These are phyloP conservation scores for Cassiopea xamachana DNA, from an alignment of 30 jellyfish, hydroid and myxozoan species.

Conservation along the genomic window DNA sequence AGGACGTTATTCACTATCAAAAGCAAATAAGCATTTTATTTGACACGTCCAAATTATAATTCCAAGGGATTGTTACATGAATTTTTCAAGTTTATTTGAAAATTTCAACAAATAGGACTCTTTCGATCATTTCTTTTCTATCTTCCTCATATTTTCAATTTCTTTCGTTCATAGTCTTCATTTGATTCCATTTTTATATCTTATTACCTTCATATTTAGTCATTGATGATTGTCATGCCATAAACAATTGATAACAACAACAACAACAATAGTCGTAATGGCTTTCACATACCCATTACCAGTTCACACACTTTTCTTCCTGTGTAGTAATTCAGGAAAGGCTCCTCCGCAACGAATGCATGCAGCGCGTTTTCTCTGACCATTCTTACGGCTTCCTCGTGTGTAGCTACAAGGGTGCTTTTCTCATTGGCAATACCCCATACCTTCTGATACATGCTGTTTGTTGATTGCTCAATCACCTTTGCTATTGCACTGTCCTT, in stretches of 20 bases:
- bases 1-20: conserved; percentile 48
- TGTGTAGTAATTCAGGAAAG: conserved; percentile 41
- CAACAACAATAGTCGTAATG: neutral
- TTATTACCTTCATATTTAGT: too few relatives aligned
- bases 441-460: conserved; percentile 13
- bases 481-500: conserved; percentile 64
- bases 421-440: conserved; percentile 10
- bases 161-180: too few relatives aligned
- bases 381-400: conserved; percentile 30
- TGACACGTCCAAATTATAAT: too few relatives aligned
- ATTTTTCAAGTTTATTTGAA: too few relatives aligned
- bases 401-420: conserved; percentile 7
- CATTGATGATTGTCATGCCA: too few relatives aligned
- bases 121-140: too few relatives aligned
- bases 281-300: conserved; percentile 25
- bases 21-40: too few relatives aligned
- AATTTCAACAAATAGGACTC: too few relatives aligned
- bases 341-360: conserved; percentile 69
- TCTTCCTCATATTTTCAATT: too few relatives aligned
- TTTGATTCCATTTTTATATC: too few relatives aligned
- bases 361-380: neutral
- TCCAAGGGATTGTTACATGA: too few relatives aligned
- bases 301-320: conserved; percentile 51
- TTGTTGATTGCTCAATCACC: conserved; percentile 40
- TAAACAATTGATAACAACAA: too few relatives aligned